Evolutionary conservation across 2,797 vertebrate genomes (phyloP).

Genomic region (Pseudomugil tenellus): DNA sequence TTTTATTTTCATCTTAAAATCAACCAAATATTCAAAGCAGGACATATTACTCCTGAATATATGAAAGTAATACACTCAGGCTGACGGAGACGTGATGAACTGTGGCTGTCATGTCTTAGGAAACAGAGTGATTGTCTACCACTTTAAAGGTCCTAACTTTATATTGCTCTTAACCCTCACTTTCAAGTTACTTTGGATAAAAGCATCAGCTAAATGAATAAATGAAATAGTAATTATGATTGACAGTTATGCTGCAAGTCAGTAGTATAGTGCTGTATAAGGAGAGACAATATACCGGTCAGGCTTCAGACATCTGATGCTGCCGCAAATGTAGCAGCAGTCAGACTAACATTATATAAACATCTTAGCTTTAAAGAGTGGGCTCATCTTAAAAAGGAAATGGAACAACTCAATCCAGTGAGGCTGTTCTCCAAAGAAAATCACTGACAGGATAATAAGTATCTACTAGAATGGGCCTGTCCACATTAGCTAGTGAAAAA

Average conservation of each 20-base stretch:
- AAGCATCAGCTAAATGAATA: constrained; percentile 2
- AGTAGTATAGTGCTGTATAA: background rate
- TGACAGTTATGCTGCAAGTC: constrained; percentile 13
- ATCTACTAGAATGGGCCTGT: constrained; percentile 49
- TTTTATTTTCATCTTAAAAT: too few species aligned
- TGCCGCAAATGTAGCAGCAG: constrained; percentile 13
- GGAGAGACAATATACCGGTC: background rate
- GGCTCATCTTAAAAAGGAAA: constrained; percentile 39
- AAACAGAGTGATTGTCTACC: background rate
- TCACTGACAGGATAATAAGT: constrained; percentile 68
- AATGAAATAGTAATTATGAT: background rate
- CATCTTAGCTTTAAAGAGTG: constrained; percentile 27
- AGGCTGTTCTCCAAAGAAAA: constrained; percentile 44
- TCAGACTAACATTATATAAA: constrained; percentile 33
- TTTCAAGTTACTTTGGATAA: background rate
- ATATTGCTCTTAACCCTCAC: background rate
- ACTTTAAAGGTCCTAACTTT: background rate
- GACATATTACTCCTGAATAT: background rate
- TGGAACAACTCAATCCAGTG: constrained; percentile 38
- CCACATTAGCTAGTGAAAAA: constrained; percentile 41
- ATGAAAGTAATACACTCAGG: constrained; percentile 7
- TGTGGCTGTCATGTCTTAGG: background rate
- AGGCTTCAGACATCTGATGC: constrained; percentile 27
- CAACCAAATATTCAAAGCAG: background rate
- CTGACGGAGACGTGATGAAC: constrained; percentile 21